A percentile compares a stretch with the other conserved stretches of the same genome.
Conservation (phyloP, 1,140 invertebrate species). For the Anagrus nilaparvatae region DNA sequence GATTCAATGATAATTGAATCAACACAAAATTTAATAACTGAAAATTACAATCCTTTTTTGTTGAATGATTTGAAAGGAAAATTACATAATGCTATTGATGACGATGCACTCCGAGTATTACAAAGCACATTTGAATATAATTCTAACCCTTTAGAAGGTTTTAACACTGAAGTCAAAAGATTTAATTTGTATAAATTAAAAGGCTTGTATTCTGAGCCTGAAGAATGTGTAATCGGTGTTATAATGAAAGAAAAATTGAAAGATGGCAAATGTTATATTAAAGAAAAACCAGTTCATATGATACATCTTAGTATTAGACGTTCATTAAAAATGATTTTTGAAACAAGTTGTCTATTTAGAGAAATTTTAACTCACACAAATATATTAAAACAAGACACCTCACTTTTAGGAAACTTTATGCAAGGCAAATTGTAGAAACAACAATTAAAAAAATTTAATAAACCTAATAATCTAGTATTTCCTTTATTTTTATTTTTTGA, state of each 20-base stretch:
- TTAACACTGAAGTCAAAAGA: neutral
- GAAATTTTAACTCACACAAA: constrained; percentile 4
- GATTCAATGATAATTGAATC: constrained; percentile 5
- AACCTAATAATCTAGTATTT: constrained; percentile 9
- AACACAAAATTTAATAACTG: constrained; percentile 8
- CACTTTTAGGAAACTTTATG: constrained; percentile 11
- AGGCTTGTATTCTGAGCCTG: constrained; percentile 3
- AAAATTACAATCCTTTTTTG: constrained; percentile 11
- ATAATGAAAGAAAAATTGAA: neutral
- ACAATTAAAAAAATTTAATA: constrained; percentile 8
- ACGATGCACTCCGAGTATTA: constrained; percentile 7
- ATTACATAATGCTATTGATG: constrained; percentile 6
- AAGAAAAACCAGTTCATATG: neutral
- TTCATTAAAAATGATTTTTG: constrained; percentile 7
- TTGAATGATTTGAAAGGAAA: constrained; percentile 3
- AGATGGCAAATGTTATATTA: neutral
- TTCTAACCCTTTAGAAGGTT: constrained; percentile 1
- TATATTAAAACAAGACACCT: neutral
- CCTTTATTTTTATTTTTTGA: constrained; percentile 15
- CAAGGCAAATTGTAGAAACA: constrained; percentile 13
- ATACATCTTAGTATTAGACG: constrained; percentile 6
- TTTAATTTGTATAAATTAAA: neutral
- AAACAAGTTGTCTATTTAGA: constrained; percentile 7
- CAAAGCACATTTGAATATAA: constrained; percentile 5
- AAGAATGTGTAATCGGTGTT: constrained; percentile 2